These are phyloP conservation scores for Macrotus californicus DNA, from an alignment of 2,113 vertebrate genomes.

Conservation along the genomic window DNA sequence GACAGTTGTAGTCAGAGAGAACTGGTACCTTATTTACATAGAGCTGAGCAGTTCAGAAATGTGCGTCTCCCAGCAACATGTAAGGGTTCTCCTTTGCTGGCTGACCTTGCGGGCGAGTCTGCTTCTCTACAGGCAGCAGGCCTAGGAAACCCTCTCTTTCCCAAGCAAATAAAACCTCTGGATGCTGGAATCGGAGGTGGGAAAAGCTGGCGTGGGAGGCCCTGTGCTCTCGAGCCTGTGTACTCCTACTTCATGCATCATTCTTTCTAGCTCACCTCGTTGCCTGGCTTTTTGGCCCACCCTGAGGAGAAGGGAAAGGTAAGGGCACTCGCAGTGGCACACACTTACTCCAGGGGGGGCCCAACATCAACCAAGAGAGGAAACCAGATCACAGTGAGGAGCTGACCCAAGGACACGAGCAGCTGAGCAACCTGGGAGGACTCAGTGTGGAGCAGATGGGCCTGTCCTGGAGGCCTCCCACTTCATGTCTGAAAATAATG, in stretches of 20 bases:
- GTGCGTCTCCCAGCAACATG: not conserved
- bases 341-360: not conserved
- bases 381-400: accelerated
- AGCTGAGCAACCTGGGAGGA: accelerated
- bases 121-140: not conserved
- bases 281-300: not conserved
- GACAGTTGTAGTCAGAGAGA: not conserved
- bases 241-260: not conserved
- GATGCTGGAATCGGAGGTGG: accelerated
- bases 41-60: not conserved
- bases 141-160: not conserved
- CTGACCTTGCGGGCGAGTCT: accelerated
- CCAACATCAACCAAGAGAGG: not conserved
- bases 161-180: accelerated
- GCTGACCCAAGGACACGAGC: not conserved
- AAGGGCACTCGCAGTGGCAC: not conserved
- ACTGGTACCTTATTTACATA: not conserved
- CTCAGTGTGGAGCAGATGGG: accelerated
- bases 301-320: not conserved
- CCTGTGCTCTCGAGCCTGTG: not conserved
- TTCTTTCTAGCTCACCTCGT: not conserved
- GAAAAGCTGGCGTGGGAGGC: no score
- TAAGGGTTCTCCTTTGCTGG: not conserved
- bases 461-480: not conserved
- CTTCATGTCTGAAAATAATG: accelerated